Evolutionary conservation across 2,888 invertebrate species (phyloP).

Genomic region (Ophion ventricosus): DNA sequence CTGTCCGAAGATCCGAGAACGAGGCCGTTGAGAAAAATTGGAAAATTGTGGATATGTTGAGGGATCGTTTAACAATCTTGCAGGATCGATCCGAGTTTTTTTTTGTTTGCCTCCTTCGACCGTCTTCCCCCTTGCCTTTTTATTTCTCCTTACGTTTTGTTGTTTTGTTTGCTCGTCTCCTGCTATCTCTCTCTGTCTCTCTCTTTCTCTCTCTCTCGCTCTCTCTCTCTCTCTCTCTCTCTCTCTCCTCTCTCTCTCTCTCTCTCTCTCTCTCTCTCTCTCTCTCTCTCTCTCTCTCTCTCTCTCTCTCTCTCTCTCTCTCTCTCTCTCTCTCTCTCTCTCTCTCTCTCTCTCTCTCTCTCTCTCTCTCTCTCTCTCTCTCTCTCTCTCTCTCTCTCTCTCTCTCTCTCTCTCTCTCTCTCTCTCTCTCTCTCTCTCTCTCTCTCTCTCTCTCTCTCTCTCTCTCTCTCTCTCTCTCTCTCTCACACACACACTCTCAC

Average conservation of each 20-base stretch:
- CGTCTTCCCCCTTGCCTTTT: background rate
- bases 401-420: background rate
- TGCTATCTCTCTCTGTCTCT: background rate
- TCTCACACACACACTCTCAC: too few relatives aligned
- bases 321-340: constrained; percentile 6
- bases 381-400: too few relatives aligned
- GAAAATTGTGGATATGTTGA: constrained; percentile 23
- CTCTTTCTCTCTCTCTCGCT: constrained; percentile 6
- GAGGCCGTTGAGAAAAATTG: constrained; percentile 29
- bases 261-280: background rate
- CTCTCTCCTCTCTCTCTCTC: constrained; percentile 3
- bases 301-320: constrained; percentile 4
- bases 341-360: constrained; percentile 3
- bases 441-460: too few relatives aligned
- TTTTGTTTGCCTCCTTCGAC: background rate
- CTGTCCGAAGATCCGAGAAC: background rate
- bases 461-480: too few relatives aligned
- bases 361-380: background rate
- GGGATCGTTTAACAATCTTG: constrained; percentile 8
- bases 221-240: constrained; percentile 1
- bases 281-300: constrained; percentile 6
- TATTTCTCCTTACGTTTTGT: background rate
- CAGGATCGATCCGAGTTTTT: background rate
- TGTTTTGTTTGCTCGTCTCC: background rate
- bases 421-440: too few relatives aligned